These are phyloP conservation scores for Anomalospiza imberbis DNA, from an alignment of 2,797 vertebrate genomes.

Conservation along the genomic window DNA sequence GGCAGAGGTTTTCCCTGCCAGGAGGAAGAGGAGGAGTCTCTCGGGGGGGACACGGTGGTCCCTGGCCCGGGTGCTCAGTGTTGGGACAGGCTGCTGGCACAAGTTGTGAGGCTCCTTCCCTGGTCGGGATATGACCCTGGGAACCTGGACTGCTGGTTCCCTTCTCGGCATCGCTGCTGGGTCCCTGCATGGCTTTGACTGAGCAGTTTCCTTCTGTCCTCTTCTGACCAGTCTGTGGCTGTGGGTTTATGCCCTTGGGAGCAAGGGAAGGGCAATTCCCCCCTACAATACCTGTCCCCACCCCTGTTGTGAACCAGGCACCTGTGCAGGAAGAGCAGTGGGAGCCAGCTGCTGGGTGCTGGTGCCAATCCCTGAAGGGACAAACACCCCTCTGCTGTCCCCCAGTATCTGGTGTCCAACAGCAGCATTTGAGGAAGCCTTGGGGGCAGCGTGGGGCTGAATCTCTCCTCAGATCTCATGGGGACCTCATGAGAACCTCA, in stretches of 20 bases:
- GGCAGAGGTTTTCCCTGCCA: neutral
- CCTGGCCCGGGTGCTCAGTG: neutral
- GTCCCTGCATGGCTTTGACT: neutral
- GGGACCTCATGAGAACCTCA: neutral
- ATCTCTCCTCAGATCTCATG: neutral
- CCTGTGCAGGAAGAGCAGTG: neutral
- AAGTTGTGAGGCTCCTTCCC: neutral
- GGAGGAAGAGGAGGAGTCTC: neutral
- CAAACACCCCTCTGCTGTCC: fast-evolving
- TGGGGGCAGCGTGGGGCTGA: neutral
- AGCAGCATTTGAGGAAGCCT: neutral
- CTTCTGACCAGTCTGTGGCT: neutral
- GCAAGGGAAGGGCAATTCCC: neutral
- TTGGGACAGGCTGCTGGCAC: neutral
- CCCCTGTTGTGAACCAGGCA: neutral
- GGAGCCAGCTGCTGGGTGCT: neutral
- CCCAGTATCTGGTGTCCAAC: neutral
- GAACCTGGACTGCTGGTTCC: neutral
- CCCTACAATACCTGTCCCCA: neutral
- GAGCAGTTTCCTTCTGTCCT: neutral
- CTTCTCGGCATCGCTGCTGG: neutral
- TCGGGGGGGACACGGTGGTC: fast-evolving
- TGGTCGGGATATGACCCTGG: neutral
- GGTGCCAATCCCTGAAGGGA: neutral
- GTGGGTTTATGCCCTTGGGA: neutral